Evolutionary conservation across 2,888 invertebrate species (phyloP).

Genomic region (Lacanobia oleracea): DNA sequence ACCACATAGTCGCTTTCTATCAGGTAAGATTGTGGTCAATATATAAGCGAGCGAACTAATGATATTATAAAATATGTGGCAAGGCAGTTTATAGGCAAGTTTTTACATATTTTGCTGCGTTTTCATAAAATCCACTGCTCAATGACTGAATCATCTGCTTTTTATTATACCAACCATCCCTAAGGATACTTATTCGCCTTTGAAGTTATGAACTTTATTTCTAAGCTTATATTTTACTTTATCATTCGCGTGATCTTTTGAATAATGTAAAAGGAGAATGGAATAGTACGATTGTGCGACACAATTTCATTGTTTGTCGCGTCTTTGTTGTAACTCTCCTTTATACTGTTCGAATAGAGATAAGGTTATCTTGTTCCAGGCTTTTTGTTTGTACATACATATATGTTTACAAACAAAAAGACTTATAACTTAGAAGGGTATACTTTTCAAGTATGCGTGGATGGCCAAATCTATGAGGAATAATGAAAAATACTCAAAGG

Average conservation of each 20-base stretch:
- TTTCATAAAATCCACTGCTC: too few species aligned
- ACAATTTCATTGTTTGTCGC: constrained; percentile 21
- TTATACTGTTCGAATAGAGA: constrained; percentile 32
- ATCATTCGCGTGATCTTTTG: constrained; percentile 41
- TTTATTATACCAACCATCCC: not conserved
- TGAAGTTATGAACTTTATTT: constrained; percentile 16
- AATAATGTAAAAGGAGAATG: constrained; percentile 42
- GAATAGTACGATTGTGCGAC: constrained; percentile 1
- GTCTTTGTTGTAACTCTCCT: constrained; percentile 33
- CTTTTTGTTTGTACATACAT: too few species aligned
- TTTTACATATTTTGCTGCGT: too few species aligned
- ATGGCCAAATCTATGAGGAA: not conserved
- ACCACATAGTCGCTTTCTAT: too few species aligned
- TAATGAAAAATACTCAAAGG: too few species aligned
- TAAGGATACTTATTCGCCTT: not conserved
- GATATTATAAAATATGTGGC: too few species aligned
- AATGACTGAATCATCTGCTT: not conserved
- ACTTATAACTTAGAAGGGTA: not conserved
- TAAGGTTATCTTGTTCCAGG: constrained; percentile 33
- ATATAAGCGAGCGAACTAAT: too few species aligned
- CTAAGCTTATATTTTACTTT: not conserved
- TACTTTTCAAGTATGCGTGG: not conserved
- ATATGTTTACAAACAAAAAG: not conserved
- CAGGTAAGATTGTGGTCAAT: too few species aligned
- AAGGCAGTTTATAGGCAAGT: too few species aligned